These are phyloP conservation scores for Lonchura striata DNA, from an alignment of 2,113 vertebrate genomes.

Conservation along the genomic window DNA sequence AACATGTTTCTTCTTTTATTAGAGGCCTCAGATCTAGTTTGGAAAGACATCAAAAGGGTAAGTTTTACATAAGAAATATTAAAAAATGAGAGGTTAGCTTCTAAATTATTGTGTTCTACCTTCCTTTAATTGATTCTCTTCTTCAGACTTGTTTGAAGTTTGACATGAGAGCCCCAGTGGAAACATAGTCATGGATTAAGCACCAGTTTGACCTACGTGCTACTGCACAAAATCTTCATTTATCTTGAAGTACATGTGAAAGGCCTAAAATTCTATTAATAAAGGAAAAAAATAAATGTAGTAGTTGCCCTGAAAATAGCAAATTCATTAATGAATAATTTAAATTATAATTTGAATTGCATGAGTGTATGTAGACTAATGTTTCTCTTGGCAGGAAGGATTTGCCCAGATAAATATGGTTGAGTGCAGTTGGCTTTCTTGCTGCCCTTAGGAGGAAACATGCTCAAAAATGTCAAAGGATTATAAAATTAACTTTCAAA, in stretches of 20 bases:
- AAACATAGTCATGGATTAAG: neutral
- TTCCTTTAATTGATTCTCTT: slow-evolving; percentile 11
- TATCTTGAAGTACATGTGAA: neutral
- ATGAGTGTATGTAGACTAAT: neutral
- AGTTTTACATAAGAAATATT: neutral
- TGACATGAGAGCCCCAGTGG: neutral
- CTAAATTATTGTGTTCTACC: slow-evolving; percentile 7
- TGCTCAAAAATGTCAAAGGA: neutral
- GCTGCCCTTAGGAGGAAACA: neutral
- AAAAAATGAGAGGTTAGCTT: neutral
- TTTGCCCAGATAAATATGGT: neutral
- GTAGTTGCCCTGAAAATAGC: neutral
- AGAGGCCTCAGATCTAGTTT: slow-evolving; percentile 11
- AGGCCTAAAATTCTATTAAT: neutral
- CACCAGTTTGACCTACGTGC: neutral
- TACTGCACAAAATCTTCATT: neutral
- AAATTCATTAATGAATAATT: neutral
- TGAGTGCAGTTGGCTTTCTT: neutral
- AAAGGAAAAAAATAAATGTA: neutral
- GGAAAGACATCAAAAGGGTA: slow-evolving; percentile 20
- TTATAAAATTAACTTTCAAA: neutral
- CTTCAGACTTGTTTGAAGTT: slow-evolving; percentile 4
- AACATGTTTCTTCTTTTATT: neutral
- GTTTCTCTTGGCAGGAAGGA: neutral
- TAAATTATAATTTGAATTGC: neutral